These are phyloP conservation scores for Motacilla alba DNA, from an alignment of 2,113 vertebrate species.

Conservation along the genomic window DNA sequence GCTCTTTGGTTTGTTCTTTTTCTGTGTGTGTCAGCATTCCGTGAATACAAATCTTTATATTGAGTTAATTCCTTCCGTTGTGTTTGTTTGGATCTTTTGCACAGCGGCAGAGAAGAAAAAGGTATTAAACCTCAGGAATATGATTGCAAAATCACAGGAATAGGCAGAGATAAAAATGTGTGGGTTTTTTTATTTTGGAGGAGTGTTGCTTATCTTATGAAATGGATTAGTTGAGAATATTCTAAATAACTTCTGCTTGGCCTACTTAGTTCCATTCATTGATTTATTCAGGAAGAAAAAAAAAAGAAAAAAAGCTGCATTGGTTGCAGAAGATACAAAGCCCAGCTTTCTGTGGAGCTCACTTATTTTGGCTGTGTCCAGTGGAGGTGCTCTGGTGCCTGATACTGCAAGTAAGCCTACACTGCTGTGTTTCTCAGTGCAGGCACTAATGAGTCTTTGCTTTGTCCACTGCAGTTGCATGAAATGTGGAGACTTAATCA, in stretches of 20 bases:
- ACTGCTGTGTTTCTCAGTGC: background rate
- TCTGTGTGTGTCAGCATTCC: background rate
- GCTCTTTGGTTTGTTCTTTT: slow-evolving; percentile 7
- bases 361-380: background rate
- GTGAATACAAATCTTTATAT: slow-evolving; percentile 5
- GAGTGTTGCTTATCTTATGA: background rate
- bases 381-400: background rate
- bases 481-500: background rate
- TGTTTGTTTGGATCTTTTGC: background rate
- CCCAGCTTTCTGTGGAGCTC: background rate
- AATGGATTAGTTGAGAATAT: background rate
- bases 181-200: background rate
- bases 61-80: background rate
- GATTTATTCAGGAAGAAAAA: background rate
- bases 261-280: background rate
- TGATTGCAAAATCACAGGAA: background rate
- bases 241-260: background rate
- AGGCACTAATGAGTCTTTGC: background rate
- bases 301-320: background rate
- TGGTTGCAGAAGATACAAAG: background rate
- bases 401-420: background rate
- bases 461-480: background rate
- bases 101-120: background rate
- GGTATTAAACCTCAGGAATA: background rate
- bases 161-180: background rate